These are phyloP conservation scores for Poecilia gillii DNA, from an alignment of 2,797 vertebrate species.

Conservation along the genomic window DNA sequence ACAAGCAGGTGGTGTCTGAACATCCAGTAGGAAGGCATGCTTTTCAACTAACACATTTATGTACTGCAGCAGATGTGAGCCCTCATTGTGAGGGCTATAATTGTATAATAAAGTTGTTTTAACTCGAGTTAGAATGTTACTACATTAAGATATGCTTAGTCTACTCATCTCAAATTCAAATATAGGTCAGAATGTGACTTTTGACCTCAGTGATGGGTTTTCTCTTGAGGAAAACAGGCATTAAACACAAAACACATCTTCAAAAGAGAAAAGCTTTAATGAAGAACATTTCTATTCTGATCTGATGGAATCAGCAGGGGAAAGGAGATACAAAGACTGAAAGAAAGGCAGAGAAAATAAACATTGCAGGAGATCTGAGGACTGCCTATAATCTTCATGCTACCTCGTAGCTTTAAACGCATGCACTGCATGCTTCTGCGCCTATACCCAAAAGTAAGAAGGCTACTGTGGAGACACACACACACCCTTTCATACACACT, in stretches of 20 bases:
- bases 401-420: conserved; percentile 66
- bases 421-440: conserved; percentile 13
- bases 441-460: conserved; percentile 23
- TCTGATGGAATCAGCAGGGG: conserved; percentile 60
- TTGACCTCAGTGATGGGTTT: conserved; percentile 49
- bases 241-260: conserved; percentile 38
- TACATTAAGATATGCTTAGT: not conserved
- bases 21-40: not conserved
- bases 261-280: conserved; percentile 51
- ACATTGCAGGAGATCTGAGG: conserved; percentile 86
- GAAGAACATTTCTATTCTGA: conserved; percentile 62
- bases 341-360: conserved; percentile 53
- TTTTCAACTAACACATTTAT: not conserved
- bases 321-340: conserved; percentile 62
- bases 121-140: not conserved
- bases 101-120: not conserved
- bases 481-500: not conserved
- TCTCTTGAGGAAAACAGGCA: conserved; percentile 33
- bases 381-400: conserved; percentile 90
- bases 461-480: not conserved
- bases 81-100: not conserved
- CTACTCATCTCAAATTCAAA: conserved; percentile 17
- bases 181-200: conserved; percentile 28
- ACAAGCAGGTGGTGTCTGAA: not conserved
- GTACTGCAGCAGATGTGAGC: not conserved